Evolutionary conservation across 2,797 vertebrate genomes (phyloP), one percentile per base, ranked within the genome.

Genomic region (Siniperca scherzeri): DNA sequence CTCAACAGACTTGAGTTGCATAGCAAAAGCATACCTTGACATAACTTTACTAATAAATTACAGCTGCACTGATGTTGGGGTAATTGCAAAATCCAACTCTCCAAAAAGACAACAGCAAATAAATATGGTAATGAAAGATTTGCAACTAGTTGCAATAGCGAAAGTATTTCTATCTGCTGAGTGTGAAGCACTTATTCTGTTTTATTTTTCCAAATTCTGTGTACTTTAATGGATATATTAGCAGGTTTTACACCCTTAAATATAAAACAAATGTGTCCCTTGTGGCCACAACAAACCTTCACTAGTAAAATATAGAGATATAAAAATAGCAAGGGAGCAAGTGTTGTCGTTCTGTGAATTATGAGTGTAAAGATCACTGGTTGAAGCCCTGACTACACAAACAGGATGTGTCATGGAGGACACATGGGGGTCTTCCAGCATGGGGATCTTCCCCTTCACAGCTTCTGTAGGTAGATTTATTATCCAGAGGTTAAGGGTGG

Each of bases 381-480:
- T 86, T 92, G 84, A 86, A 92, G 88, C 90, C 79, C 83, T 84
- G 90, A 90, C 90, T 92, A 90, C 88, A 92, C 91, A 94, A 95
- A 95, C 93, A 95, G 93, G 93, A 94, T 92, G 91, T 94, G 92
- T 94, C 91, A 92, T 85, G 78, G 80, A 91, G 91, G 93, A 93
- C 89, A 92, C 91, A 91, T 84, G 89, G 85, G 90, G 92, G 82
- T 92, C 90, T 88, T 93, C 88, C 86, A 90, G 89, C 89, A 88
- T 73, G 84, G 91, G 85, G 88, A 92, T 91, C 91, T 86, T 90
- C 87, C 85, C 79, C 66, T 85, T 83, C 88, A 88, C 90, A 88
- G 93, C 91, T 93, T 87, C 90, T 93, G 91, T 83, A 74, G 89
- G 87, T 90, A 95, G 95, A 96, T 96, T 96, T 96, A 96, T 96